phyloP scores from a whole-genome alignment of 1,140 invertebrate species.

The Achroia grisella region DNA sequence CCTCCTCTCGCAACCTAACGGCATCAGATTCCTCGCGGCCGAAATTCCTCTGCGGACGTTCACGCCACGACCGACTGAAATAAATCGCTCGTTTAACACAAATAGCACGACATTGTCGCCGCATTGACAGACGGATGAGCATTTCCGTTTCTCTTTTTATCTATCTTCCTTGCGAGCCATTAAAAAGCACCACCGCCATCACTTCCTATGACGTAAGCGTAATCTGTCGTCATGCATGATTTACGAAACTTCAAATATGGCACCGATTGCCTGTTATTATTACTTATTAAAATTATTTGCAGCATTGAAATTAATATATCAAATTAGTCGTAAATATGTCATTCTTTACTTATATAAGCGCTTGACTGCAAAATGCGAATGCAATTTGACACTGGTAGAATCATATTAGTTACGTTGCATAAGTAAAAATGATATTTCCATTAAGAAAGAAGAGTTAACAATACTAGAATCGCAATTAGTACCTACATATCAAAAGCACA shows the following conservation, averaged over 20 bases:
- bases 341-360: no score
- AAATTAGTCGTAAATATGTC: background rate
- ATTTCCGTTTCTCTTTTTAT: conserved; percentile 65
- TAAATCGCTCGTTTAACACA: conserved; percentile 69
- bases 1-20: conserved; percentile 51
- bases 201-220: conserved; percentile 50
- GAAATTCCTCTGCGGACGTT: conserved; percentile 68
- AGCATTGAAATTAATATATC: no score
- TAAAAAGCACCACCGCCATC: conserved; percentile 48
- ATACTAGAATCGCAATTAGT: background rate
- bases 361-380: background rate
- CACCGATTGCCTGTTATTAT: conserved; percentile 8
- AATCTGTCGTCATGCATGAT: conserved; percentile 36
- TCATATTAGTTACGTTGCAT: background rate
- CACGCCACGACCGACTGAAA: conserved; percentile 67
- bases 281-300: conserved; percentile 17
- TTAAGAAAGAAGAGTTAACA: no score
- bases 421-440: no score
- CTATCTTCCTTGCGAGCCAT: conserved; percentile 24
- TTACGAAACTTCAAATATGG: conserved; percentile 6
- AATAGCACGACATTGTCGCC: conserved; percentile 66
- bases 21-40: conserved; percentile 61
- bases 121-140: conserved; percentile 59
- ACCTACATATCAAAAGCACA: background rate
- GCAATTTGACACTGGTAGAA: conserved; percentile 6